A percentile compares a stretch with the other conserved stretches of the same genome.
Evolutionary conservation across 2,888 invertebrate genomes (phyloP).

Genomic region (Idaea aversata): DNA sequence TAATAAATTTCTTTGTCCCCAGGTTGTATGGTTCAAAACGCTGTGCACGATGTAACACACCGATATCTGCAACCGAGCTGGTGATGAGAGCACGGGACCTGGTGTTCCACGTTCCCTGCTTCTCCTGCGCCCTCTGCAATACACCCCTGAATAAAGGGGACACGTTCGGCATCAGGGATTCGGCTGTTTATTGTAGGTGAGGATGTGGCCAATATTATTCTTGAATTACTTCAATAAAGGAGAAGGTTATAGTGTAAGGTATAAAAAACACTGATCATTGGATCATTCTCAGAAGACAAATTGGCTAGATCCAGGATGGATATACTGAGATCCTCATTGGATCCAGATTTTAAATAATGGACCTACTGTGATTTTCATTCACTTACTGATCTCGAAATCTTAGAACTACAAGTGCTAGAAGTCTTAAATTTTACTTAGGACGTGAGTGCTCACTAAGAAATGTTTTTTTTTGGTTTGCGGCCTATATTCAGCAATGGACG

Average conservation of each 20-base stretch:
- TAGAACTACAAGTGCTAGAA: no score
- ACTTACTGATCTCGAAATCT: no score
- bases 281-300: no score
- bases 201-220: conserved; percentile 3
- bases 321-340: no score
- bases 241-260: not conserved
- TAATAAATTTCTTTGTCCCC: conserved; percentile 34
- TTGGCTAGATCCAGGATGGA: no score
- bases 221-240: conserved; percentile 5
- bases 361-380: no score
- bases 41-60: conserved; percentile 93
- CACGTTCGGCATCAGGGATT: conserved; percentile 95
- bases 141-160: conserved; percentile 94
- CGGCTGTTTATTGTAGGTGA: conserved; percentile 91
- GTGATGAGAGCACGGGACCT: conserved; percentile 96
- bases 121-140: conserved; percentile 94
- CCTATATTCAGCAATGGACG: no score
- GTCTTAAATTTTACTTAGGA: no score
- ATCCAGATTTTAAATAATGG: no score
- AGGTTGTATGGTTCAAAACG: conserved; percentile 95
- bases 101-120: conserved; percentile 97
- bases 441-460: no score
- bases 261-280: not conserved
- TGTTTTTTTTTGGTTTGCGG: no score
- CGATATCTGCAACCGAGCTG: conserved; percentile 93